These are phyloP conservation scores for Spinus olivaceus DNA, from an alignment of 2,797 vertebrate genomes.

Conservation along the genomic window DNA sequence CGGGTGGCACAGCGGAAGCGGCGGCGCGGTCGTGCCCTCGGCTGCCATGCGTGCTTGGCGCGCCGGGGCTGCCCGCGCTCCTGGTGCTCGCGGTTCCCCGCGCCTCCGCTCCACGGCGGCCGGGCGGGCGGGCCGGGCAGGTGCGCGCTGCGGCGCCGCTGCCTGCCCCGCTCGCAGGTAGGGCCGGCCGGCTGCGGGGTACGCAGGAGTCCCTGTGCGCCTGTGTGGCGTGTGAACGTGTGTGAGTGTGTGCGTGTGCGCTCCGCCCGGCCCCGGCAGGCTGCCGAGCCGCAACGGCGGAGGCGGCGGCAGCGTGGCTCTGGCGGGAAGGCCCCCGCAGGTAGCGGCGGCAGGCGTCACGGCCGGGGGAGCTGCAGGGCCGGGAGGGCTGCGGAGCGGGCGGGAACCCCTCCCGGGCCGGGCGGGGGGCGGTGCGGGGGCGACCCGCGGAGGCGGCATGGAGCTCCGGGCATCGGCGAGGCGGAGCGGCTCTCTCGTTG, in stretches of 20 bases:
- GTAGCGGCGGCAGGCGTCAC: neutral
- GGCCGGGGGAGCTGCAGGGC: neutral
- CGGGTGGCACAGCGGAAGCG: neutral
- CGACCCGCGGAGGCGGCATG: neutral
- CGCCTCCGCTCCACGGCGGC: neutral
- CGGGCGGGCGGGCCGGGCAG: conserved; percentile 9
- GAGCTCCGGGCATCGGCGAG: neutral
- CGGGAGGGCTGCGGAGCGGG: neutral
- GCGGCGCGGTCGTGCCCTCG: neutral
- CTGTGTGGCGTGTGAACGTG: neutral
- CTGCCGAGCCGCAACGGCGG: neutral
- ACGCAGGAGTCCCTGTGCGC: neutral
- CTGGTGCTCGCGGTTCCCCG: neutral
- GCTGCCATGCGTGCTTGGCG: neutral
- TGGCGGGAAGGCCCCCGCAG: neutral
- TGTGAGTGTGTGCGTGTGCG: neutral
- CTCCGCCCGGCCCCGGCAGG: neutral
- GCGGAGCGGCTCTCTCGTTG: conserved; percentile 34
- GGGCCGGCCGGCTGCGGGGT: neutral
- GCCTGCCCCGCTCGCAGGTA: conserved; percentile 22
- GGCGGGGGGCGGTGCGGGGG: neutral
- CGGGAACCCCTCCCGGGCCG: neutral
- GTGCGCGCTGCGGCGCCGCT: conserved; percentile 56
- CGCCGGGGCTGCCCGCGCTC: neutral
- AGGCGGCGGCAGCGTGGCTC: neutral